Percentiles rank a stretch among this genome's conserved stretches.
phyloP scores from a whole-genome alignment of 1,140 invertebrate species.

The Apocrypta bakeri region DNA sequence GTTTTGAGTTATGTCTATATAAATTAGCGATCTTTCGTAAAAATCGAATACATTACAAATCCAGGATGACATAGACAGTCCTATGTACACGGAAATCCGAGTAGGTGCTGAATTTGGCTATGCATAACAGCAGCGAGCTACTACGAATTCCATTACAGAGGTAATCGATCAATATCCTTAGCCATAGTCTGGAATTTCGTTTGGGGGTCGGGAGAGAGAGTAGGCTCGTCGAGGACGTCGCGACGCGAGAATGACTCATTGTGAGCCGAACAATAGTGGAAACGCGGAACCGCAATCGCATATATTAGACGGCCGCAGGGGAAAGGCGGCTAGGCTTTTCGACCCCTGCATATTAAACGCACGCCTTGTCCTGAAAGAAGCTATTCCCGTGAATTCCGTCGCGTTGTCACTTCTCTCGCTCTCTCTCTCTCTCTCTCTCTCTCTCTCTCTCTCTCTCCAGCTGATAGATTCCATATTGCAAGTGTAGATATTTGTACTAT shows the following conservation, averaged over 20 bases:
- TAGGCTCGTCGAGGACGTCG: constrained; percentile 29
- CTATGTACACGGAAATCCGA: not conserved
- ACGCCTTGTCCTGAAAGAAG: constrained; percentile 55
- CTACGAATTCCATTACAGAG: constrained; percentile 31
- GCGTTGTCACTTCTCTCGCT: constrained; percentile 58
- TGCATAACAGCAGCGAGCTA: not conserved
- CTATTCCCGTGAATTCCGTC: constrained; percentile 57
- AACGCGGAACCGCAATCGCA: constrained; percentile 60
- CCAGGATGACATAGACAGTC: not conserved
- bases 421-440: not conserved
- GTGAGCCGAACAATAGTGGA: constrained; percentile 60
- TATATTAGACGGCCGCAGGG: constrained; percentile 60
- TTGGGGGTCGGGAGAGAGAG: not conserved
- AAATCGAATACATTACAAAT: constrained; percentile 23
- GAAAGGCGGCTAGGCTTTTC: constrained; percentile 49
- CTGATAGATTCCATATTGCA: too few relatives aligned
- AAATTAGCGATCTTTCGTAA: not conserved
- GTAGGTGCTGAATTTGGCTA: not conserved
- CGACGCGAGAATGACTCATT: constrained; percentile 56
- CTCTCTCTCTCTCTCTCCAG: too few relatives aligned
- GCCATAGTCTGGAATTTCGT: constrained; percentile 27
- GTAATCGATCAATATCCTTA: constrained; percentile 52
- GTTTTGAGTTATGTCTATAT: too few relatives aligned
- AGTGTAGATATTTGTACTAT: too few relatives aligned
- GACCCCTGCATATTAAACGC: constrained; percentile 63